These are phyloP conservation scores for Brenthis hecate DNA, from an alignment of 2,888 invertebrate genomes.

Conservation along the genomic window DNA sequence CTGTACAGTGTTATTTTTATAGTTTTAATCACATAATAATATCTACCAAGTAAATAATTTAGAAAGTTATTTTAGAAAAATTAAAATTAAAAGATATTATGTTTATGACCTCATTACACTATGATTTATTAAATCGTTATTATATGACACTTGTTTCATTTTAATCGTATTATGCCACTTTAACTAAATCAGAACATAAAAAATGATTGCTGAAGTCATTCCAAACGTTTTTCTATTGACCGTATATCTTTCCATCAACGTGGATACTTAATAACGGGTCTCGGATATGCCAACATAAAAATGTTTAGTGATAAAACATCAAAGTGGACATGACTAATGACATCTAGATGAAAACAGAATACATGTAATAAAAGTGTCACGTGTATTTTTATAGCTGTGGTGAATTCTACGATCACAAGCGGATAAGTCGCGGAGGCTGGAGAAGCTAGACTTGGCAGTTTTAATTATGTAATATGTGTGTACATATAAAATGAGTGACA, in stretches of 20 bases:
- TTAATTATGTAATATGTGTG: conserved; percentile 3
- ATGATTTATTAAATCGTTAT: conserved; percentile 2
- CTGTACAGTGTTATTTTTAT: not conserved
- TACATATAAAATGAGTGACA: not conserved
- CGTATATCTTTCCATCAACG: conserved; percentile 57
- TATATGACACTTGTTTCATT: conserved; percentile 22
- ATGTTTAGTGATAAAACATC: conserved; percentile 73
- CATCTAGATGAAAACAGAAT: conserved; percentile 74
- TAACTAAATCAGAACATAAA: conserved; percentile 41
- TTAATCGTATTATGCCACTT: conserved; percentile 38
- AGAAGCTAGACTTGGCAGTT: conserved; percentile 1
- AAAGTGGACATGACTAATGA: conserved; percentile 73
- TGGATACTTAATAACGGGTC: conserved; percentile 57
- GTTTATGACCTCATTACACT: not conserved
- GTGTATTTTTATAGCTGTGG: conserved; percentile 60
- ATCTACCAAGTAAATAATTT: too few relatives aligned
- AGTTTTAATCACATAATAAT: not conserved
- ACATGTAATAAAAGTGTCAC: conserved; percentile 75
- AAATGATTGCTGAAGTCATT: conserved; percentile 43
- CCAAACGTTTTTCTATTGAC: conserved; percentile 50
- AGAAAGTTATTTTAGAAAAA: not conserved
- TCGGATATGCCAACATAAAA: conserved; percentile 67
- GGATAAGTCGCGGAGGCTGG: conserved; percentile 32
- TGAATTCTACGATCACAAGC: conserved; percentile 42
- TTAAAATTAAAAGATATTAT: not conserved